phyloP scores from a whole-genome alignment of 2,113 vertebrate genomes.

The Tragelaphus scriptus region DNA sequence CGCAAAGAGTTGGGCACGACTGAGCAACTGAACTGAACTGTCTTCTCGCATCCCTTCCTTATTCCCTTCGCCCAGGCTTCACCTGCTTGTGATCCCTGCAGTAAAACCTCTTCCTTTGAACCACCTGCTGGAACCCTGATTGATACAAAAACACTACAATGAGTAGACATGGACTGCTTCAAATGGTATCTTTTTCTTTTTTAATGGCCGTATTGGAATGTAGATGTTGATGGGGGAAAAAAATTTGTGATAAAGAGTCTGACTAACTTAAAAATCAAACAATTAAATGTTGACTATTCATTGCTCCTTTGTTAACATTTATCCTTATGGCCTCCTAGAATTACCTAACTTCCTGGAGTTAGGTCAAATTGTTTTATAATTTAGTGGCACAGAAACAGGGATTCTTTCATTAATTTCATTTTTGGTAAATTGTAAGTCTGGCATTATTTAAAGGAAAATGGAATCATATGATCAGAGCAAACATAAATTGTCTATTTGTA shows the following conservation, averaged over 20 bases:
- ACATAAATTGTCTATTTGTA: not conserved
- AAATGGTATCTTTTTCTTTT: not conserved
- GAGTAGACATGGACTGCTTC: not conserved
- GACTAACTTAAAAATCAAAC: not conserved
- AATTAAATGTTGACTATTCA: not conserved
- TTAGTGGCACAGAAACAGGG: not conserved
- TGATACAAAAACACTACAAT: not conserved
- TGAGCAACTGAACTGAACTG: not conserved
- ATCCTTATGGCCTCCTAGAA: not conserved
- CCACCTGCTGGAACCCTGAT: not conserved
- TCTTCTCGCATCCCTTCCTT: not conserved
- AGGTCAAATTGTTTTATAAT: not conserved
- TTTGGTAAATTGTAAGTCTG: not conserved
- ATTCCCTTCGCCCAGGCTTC: not conserved
- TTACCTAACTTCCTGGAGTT: not conserved
- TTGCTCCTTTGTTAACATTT: not conserved
- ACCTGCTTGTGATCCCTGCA: not conserved
- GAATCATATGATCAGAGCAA: not conserved
- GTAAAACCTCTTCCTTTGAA: not conserved
- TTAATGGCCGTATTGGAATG: not conserved
- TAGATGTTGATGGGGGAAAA: not conserved
- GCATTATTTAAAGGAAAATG: slow-evolving; percentile 19
- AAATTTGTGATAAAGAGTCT: not conserved
- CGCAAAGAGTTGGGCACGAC: not conserved
- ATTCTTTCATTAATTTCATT: slow-evolving; percentile 1